Evolutionary conservation across 2,113 vertebrate genomes (phyloP).

Genomic region (Gopherus flavomarginatus): DNA sequence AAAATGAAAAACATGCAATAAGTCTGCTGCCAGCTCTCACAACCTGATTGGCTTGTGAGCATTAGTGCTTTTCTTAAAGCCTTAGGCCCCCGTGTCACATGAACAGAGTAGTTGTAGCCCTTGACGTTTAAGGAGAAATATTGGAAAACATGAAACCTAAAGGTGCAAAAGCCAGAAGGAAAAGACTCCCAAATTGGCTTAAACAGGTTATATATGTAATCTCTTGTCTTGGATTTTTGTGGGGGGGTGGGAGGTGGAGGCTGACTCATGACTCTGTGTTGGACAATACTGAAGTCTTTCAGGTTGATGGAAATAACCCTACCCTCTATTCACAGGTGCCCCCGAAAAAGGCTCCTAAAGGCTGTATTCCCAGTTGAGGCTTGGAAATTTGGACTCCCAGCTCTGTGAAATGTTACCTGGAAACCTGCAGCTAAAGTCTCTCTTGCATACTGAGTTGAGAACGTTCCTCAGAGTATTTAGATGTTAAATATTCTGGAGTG

Average conservation of each 20-base stretch:
- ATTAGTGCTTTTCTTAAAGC: background rate
- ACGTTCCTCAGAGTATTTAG: conserved; percentile 41
- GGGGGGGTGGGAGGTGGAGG: background rate
- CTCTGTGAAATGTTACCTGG: conserved; percentile 23
- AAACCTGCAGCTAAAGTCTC: conserved; percentile 27
- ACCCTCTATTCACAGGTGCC: conserved; percentile 1
- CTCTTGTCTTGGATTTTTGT: background rate
- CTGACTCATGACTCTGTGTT: background rate
- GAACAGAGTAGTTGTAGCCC: background rate
- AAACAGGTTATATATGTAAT: background rate
- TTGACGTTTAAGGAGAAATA: background rate
- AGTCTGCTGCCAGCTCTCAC: background rate
- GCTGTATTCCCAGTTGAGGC: conserved; percentile 11
- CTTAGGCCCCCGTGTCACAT: background rate
- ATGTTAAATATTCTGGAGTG: conserved; percentile 42
- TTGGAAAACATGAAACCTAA: background rate
- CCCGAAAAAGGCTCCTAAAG: conserved; percentile 36
- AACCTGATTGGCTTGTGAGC: background rate
- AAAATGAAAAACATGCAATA: background rate
- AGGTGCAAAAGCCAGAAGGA: background rate
- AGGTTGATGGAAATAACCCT: conserved; percentile 38
- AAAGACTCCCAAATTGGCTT: background rate
- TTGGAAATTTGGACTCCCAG: conserved; percentile 11
- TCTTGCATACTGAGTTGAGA: background rate
- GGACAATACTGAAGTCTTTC: background rate